Percentiles rank a stretch among this genome's conserved stretches.
These are phyloP conservation scores for Drosophila dunni DNA, from an alignment of 1,140 invertebrate genomes.

Conservation along the genomic window DNA sequence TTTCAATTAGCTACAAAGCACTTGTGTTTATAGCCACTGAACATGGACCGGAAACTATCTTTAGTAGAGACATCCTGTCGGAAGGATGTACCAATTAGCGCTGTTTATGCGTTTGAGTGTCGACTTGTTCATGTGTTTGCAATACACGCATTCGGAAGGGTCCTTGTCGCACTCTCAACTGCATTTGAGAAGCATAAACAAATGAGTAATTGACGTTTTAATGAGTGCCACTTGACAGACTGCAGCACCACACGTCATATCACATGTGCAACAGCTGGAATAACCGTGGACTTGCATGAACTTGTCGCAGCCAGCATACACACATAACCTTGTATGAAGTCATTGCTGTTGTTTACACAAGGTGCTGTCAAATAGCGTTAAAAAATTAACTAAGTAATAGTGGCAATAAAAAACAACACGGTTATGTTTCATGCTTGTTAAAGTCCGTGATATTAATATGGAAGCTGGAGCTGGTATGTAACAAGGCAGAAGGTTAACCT, in stretches of 20 bases:
- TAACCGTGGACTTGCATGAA: not conserved
- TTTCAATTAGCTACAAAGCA: conserved; percentile 8
- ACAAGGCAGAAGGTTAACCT: too few relatives aligned
- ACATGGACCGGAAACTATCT: conserved; percentile 33
- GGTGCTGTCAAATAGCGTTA: not conserved
- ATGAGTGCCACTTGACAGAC: conserved; percentile 38
- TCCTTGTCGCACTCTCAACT: conserved; percentile 14
- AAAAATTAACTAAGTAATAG: too few relatives aligned
- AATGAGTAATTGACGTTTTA: conserved; percentile 45
- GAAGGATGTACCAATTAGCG: conserved; percentile 39
- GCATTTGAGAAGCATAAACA: conserved; percentile 32
- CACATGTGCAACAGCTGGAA: not conserved
- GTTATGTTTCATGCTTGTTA: too few relatives aligned
- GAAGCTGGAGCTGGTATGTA: too few relatives aligned
- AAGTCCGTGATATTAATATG: too few relatives aligned
- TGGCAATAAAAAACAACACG: too few relatives aligned
- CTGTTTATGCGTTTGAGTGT: conserved; percentile 29
- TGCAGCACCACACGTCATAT: conserved; percentile 22
- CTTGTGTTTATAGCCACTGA: conserved; percentile 10
- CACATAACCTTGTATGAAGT: not conserved
- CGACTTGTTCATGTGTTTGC: conserved; percentile 30
- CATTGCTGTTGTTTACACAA: not conserved
- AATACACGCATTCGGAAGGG: conserved; percentile 15
- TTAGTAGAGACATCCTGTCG: conserved; percentile 30
- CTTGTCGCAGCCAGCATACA: not conserved